Percentiles rank a stretch among this genome's conserved stretches.
Evolutionary conservation across 2,797 vertebrate species (phyloP).

Genomic region (Martes flavigula): DNA sequence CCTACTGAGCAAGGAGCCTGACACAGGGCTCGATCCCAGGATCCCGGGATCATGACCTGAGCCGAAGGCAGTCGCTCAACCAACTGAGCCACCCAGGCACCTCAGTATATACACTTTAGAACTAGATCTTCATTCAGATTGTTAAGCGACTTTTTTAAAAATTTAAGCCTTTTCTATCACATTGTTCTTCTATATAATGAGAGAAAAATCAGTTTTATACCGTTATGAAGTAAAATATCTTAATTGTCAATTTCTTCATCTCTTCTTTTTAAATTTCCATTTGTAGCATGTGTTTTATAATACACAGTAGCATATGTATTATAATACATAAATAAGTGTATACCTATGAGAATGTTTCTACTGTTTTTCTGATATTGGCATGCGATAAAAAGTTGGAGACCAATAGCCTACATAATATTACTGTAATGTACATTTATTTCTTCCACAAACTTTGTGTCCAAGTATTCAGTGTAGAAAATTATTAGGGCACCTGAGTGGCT

Average conservation of each 20-base stretch:
- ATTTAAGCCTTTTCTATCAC: neutral
- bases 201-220: neutral
- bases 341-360: neutral
- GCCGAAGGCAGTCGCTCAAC: too few species aligned
- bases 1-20: too few species aligned
- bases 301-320: neutral
- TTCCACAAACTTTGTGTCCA: neutral
- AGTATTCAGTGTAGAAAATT: neutral
- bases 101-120: neutral
- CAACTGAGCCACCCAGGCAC: too few species aligned
- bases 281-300: neutral
- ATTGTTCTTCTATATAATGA: neutral
- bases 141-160: neutral
- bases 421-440: neutral
- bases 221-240: neutral
- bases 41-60: too few species aligned
- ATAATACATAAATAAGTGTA: neutral
- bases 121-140: conserved; percentile 12
- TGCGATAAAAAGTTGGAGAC: neutral
- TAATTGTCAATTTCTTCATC: neutral
- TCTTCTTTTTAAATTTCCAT: neutral
- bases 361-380: neutral
- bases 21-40: too few species aligned
- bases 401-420: neutral
- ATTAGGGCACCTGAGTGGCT: neutral